Percentiles rank a stretch among this genome's conserved stretches.
Evolutionary conservation across 2,888 invertebrate genomes (phyloP).

Genomic region (Cantharis rustica): DNA sequence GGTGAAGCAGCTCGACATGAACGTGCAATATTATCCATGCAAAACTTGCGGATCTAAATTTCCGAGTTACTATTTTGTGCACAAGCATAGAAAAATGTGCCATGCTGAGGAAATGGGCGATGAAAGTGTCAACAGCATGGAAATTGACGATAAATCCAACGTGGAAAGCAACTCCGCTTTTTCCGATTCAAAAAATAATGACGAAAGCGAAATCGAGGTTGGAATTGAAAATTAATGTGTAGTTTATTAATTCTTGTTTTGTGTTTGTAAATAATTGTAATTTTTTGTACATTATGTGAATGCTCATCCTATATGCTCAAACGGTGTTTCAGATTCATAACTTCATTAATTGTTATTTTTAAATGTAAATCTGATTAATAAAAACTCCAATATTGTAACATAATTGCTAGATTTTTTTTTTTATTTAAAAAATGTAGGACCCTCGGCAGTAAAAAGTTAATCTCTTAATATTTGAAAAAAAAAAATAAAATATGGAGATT

Average conservation of each 20-base stretch:
- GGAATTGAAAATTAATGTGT: conserved; percentile 25
- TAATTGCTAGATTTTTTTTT: background rate
- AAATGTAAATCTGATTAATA: background rate
- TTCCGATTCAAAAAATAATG: conserved; percentile 9
- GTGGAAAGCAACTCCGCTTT: conserved; percentile 14
- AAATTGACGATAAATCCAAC: conserved; percentile 18
- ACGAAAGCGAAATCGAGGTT: conserved; percentile 28
- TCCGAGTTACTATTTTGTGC: conserved; percentile 92
- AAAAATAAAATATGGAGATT: background rate
- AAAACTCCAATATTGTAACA: background rate
- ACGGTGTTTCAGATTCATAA: background rate
- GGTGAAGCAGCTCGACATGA: conserved; percentile 71
- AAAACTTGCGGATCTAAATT: conserved; percentile 92
- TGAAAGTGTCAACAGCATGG: conserved; percentile 41
- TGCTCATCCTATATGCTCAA: background rate
- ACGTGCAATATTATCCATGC: conserved; percentile 91
- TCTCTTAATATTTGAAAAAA: no score
- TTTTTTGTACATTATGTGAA: background rate
- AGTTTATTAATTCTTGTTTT: background rate
- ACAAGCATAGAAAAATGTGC: conserved; percentile 86
- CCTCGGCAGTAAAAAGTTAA: no score
- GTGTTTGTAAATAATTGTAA: conserved; percentile 15
- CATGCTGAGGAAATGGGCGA: conserved; percentile 69
- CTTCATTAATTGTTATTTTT: background rate
- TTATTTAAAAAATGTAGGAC: no score